phyloP scores from a whole-genome alignment of 2,888 invertebrate species.

The Galerucella calmariensis region DNA sequence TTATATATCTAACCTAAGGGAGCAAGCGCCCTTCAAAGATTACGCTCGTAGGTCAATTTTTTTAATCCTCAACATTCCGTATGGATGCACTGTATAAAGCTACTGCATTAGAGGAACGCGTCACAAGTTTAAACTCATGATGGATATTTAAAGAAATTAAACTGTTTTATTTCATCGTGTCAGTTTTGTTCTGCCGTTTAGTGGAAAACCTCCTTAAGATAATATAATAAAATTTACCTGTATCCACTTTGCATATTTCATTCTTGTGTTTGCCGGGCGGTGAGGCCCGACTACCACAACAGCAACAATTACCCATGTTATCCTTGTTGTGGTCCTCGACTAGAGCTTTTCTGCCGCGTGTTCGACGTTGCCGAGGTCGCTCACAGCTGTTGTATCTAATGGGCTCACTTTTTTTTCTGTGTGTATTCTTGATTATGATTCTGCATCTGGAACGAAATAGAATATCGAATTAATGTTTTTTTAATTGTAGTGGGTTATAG shows the following conservation, averaged over 20 bases:
- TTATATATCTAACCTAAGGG: too few species aligned
- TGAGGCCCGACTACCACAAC: constrained; percentile 81
- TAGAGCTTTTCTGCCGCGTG: constrained; percentile 3
- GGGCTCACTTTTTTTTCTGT: constrained; percentile 16
- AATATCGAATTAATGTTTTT: too few species aligned
- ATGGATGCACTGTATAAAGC: too few species aligned
- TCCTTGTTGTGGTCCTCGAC: constrained; percentile 71
- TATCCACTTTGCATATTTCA: background rate
- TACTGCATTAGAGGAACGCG: too few species aligned
- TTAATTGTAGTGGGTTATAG: too few species aligned
- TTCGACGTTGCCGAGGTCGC: constrained; percentile 37
- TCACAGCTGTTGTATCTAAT: constrained; percentile 37
- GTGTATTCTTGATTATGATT: constrained; percentile 10
- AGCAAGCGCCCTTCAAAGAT: too few species aligned
- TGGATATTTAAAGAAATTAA: too few species aligned
- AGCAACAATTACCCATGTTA: constrained; percentile 91
- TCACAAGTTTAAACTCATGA: too few species aligned
- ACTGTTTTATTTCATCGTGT: too few species aligned
- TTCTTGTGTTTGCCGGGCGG: constrained; percentile 63
- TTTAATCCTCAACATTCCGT: too few species aligned
- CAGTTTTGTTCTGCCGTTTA: too few species aligned
- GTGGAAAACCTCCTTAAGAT: background rate
- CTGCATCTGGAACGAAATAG: constrained; percentile 41
- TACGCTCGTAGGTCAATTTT: too few species aligned
- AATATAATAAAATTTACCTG: constrained; percentile 19